These are phyloP conservation scores for Oscheius sp. DNA, from an alignment of 2,888 invertebrate genomes.

Conservation along the genomic window DNA sequence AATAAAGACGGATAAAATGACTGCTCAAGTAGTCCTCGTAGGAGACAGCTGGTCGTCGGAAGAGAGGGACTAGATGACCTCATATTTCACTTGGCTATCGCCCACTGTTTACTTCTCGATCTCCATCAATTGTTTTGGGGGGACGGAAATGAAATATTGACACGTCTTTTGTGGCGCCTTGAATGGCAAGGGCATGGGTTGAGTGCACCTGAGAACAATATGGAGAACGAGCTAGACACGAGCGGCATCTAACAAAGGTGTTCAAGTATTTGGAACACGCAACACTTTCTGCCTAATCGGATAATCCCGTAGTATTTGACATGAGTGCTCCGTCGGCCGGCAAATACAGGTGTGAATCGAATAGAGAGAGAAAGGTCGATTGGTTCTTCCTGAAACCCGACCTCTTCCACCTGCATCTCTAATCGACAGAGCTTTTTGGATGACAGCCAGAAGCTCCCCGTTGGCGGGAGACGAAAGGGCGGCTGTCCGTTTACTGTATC, in stretches of 20 bases:
- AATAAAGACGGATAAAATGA: constrained; percentile 23
- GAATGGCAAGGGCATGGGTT: not conserved
- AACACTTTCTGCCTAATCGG: constrained; percentile 31
- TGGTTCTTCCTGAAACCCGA: constrained; percentile 15
- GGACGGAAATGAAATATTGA: constrained; percentile 28
- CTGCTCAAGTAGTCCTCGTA: constrained; percentile 19
- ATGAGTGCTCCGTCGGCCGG: constrained; percentile 7
- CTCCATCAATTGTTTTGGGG: no score
- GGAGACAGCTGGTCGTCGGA: constrained; percentile 15
- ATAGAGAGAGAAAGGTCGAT: not conserved
- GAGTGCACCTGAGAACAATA: constrained; percentile 28
- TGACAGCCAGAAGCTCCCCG: not conserved
- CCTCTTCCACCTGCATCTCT: not conserved
- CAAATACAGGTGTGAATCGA: constrained; percentile 27
- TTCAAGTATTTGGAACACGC: constrained; percentile 30
- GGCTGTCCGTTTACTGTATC: constrained; percentile 29
- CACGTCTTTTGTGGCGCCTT: constrained; percentile 19
- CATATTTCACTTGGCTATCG: not conserved
- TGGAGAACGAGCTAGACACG: not conserved
- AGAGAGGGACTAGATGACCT: not conserved
- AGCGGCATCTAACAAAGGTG: constrained; percentile 7
- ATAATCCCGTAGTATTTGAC: constrained; percentile 17
- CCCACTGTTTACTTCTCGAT: constrained; percentile 6
- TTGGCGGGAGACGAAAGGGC: constrained; percentile 17
- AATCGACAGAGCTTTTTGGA: not conserved